Base-by-base conservation (phyloP, 1,140 invertebrate species). In the Drosophila burlai region DNA sequence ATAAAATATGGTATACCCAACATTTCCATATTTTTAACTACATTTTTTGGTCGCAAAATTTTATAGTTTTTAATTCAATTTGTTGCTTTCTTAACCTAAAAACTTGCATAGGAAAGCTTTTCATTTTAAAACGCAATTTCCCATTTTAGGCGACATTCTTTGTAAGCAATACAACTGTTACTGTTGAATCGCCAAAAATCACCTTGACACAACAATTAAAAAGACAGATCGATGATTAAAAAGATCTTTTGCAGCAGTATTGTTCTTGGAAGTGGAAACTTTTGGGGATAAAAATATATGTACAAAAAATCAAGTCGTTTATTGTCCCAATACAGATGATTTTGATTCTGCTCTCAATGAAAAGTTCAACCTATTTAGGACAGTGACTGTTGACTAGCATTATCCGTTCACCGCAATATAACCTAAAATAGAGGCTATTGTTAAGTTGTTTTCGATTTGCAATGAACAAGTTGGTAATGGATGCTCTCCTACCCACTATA, bases 371-470 rank as follows among this genome's bases (percentile, higher is more conserved):
- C 49, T 0, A 31, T 29, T 18, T 50, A 50, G 47, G 8, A 29
- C 26, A 50, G 9, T 10, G 4, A 4, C 6, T 47, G 21, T 24
- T n/a, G 13, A 47, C 21, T 47, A 9, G 46, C 6, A 47, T 47
- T 26, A 47, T 47, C 13, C 46, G 46, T 26, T 24, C 6, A 5
- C 3, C 8, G 4, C 8, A 49, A 7, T 26, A 26, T 47, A 16
- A 47, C 7, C 21, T 9, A 7, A 13, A 49, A 49, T 26, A 29
- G 4, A 29, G 9, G 0, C 26, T 15, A 29, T 50, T 50, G 26
- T 50, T 50, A 50, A 29, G 9, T 29, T 50, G 47, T 50, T 50
- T 50, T 50, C 16, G 8, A 49, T 29, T 49, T 49, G 15, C 24
- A 10, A 49, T 29, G 15, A 13, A 47, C 24, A 47, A 47, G 13